phyloP scores from a whole-genome alignment of 2,113 vertebrate species.

The Rafetus swinhoei region DNA sequence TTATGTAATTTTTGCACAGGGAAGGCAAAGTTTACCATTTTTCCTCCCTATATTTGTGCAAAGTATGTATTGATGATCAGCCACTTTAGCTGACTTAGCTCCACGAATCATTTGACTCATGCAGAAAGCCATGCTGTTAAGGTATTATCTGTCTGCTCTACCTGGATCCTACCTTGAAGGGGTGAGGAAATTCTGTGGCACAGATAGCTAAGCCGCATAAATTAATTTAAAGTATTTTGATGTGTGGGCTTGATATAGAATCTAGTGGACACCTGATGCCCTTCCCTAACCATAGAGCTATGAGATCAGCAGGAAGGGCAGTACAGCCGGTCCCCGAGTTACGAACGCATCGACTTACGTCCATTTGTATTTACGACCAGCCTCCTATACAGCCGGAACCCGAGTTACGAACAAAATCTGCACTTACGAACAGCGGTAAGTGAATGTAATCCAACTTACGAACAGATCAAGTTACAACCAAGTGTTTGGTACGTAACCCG shows the following conservation, averaged over 20 bases:
- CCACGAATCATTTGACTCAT: not conserved
- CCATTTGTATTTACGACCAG: no score
- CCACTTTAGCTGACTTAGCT: not conserved
- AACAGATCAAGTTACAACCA: no score
- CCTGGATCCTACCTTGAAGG: not conserved
- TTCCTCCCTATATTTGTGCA: not conserved
- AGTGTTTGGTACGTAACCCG: no score
- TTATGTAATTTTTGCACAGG: not conserved
- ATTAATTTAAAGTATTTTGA: not conserved
- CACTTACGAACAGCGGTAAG: no score
- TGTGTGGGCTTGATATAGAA: not conserved
- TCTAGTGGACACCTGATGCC: not conserved
- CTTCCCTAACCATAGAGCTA: not conserved
- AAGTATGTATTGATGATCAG: not conserved
- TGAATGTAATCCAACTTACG: no score
- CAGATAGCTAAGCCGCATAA: not conserved
- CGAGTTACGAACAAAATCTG: no score
- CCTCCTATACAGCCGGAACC: no score
- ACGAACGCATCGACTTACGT: no score
- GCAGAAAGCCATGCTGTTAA: not conserved
- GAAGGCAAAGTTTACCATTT: not conserved
- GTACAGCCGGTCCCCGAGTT: no score
- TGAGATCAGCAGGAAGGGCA: not conserved
- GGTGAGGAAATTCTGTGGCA: not conserved
- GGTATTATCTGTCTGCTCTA: not conserved